Conservation (phyloP, 2,797 vertebrate species). For the Nothura maculosa region DNA sequence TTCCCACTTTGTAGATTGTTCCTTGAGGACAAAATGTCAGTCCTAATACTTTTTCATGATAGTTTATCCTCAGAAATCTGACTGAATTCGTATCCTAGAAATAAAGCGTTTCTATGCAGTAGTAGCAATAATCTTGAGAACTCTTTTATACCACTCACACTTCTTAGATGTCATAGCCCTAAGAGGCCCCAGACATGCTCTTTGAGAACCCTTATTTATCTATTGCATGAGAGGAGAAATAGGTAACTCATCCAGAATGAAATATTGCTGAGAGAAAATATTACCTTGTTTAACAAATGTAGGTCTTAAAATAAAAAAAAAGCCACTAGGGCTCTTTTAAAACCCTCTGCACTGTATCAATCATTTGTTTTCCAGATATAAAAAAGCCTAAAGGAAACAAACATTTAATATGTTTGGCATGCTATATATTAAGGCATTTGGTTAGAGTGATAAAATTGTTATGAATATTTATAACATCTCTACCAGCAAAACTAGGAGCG, state of each 20-base stretch:
- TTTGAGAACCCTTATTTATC: neutral
- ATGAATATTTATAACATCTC: slow-evolving; percentile 61
- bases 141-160: neutral
- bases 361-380: slow-evolving; percentile 17
- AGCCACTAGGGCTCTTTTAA: neutral
- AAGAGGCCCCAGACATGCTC: neutral
- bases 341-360: neutral
- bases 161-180: neutral
- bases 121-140: neutral
- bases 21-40: neutral
- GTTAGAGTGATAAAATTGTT: slow-evolving; percentile 32
- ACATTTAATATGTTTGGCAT: slow-evolving; percentile 32
- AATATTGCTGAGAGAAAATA: neutral
- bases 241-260: neutral
- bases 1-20: neutral
- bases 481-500: slow-evolving; percentile 3
- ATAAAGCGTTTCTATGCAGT: neutral
- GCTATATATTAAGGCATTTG: slow-evolving; percentile 37
- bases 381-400: slow-evolving; percentile 28
- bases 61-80: neutral
- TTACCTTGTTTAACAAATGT: neutral
- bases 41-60: neutral
- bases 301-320: neutral
- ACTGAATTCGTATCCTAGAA: neutral
- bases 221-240: neutral